Percentiles rank a stretch among this genome's conserved stretches.
Evolutionary conservation across 2,113 vertebrate genomes (phyloP).

Genomic region (Gracilinanus agilis): DNA sequence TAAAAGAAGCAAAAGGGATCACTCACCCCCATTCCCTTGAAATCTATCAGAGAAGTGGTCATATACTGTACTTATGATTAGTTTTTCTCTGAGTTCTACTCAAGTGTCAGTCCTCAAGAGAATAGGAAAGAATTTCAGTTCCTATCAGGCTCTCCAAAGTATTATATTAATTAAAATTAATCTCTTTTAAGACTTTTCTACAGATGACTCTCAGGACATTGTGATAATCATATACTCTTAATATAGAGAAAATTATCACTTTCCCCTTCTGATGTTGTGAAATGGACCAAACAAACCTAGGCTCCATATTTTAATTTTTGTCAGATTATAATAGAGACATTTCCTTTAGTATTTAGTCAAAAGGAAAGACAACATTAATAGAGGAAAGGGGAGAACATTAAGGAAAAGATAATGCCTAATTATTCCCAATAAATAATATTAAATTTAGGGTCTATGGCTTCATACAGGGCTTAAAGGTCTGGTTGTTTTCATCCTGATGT

Average conservation of each 20-base stretch:
- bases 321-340: not conserved
- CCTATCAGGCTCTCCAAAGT: not conserved
- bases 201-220: not conserved
- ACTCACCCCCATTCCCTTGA: not conserved
- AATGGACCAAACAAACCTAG: not conserved
- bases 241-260: not conserved
- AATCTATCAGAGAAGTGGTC: not conserved
- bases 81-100: not conserved
- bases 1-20: not conserved
- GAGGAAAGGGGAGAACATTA: not conserved
- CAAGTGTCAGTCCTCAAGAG: not conserved
- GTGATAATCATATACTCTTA: not conserved
- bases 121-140: not conserved
- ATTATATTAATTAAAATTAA: not conserved
- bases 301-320: slow-evolving; percentile 14
- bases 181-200: slow-evolving; percentile 20
- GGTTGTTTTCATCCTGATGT: not conserved
- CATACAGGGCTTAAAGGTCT: not conserved
- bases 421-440: slow-evolving; percentile 26
- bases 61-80: not conserved
- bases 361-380: not conserved
- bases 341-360: slow-evolving; percentile 24
- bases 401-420: slow-evolving; percentile 29
- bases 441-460: not conserved
- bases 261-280: not conserved